Percentiles rank a stretch among this genome's conserved stretches.
Conservation (phyloP, 2,113 vertebrate species). For the Phrynosoma blainvillii region DNA sequence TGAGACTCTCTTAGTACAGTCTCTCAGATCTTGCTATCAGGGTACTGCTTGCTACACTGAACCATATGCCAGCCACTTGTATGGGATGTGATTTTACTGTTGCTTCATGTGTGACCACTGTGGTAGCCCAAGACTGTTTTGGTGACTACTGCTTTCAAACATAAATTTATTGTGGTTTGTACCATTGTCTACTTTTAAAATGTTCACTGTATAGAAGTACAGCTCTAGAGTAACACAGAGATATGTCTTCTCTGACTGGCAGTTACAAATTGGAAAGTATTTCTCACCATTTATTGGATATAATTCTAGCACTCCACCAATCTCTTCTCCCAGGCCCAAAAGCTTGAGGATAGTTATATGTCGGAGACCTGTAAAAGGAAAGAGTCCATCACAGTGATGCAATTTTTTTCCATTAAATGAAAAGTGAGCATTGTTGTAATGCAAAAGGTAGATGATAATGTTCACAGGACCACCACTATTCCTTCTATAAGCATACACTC, state of each 20-base stretch:
- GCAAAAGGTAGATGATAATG: background rate
- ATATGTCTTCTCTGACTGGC: background rate
- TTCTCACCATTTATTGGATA: slow-evolving; percentile 96
- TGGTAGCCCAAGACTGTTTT: background rate
- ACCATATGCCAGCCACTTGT: background rate
- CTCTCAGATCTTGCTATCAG: background rate
- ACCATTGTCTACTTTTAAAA: background rate
- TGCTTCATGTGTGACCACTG: background rate
- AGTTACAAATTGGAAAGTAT: slow-evolving; percentile 23
- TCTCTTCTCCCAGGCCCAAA: slow-evolving; percentile 82
- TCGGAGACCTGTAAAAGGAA: slow-evolving; percentile 84
- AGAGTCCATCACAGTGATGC: background rate
- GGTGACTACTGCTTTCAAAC: background rate
- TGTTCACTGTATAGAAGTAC: background rate
- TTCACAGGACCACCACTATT: background rate
- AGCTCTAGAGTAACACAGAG: background rate
- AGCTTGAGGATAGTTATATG: slow-evolving; percentile 94
- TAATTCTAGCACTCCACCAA: slow-evolving; percentile 92
- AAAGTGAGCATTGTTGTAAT: background rate
- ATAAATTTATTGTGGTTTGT: background rate
- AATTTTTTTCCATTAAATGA: background rate
- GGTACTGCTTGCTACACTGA: background rate
- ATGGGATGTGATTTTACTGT: background rate
- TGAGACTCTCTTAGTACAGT: background rate
- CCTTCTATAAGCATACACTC: background rate